Conservation (phyloP, 2,797 vertebrate species). For the Protonibea diacanthus region DNA sequence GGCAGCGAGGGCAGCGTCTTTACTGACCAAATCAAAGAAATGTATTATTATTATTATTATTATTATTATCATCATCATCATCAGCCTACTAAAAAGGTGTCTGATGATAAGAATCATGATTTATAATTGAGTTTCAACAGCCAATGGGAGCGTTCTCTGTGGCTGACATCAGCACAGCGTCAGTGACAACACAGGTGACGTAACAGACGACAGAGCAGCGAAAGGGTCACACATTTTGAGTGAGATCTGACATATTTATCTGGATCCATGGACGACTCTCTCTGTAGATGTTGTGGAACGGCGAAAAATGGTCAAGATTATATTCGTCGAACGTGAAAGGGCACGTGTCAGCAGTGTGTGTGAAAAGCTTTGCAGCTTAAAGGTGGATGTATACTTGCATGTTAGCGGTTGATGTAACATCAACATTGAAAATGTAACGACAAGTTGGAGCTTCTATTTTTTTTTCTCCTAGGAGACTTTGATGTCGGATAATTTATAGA, state of each 20-base stretch:
- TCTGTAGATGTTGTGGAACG: not conserved
- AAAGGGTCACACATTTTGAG: not conserved
- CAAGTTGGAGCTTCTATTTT: not conserved
- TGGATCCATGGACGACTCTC: too few species aligned
- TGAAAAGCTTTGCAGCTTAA: not conserved
- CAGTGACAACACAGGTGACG: slow-evolving; percentile 23
- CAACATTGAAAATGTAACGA: too few species aligned
- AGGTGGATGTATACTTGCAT: not conserved
- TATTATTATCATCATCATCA: not conserved
- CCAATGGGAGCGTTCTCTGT: slow-evolving; percentile 4
- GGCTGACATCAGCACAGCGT: slow-evolving; percentile 16
- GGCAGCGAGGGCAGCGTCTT: not conserved
- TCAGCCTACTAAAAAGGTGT: not conserved
- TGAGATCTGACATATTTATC: too few species aligned
- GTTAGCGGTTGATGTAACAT: not conserved
- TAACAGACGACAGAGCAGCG: slow-evolving; percentile 4
- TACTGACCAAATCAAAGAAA: not conserved
- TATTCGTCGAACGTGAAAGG: not conserved
- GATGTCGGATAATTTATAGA: not conserved
- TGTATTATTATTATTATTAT: not conserved
- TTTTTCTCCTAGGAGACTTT: not conserved
- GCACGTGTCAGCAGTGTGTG: not conserved
- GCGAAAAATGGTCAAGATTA: not conserved
- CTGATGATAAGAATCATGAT: not conserved
- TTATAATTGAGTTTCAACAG: not conserved